Conservation (phyloP, 1,140 invertebrate species). For the Charaxes varanes region DNA sequence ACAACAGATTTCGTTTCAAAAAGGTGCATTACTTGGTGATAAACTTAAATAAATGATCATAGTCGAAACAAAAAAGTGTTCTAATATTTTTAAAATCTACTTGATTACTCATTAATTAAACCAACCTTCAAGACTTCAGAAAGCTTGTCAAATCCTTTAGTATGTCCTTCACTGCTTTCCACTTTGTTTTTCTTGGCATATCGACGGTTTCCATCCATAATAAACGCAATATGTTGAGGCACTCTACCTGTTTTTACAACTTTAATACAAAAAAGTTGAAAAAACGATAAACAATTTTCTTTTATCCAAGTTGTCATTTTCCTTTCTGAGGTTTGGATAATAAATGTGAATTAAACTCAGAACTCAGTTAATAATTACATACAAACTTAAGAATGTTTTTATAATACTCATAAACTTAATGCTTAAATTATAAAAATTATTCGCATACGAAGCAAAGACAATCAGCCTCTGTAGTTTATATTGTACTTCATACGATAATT, state of each 20-base stretch:
- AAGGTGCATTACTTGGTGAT: no score
- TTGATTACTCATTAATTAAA: no score
- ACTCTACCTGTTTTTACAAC: slow-evolving; percentile 87
- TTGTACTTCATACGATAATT: no score
- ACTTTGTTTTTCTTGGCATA: slow-evolving; percentile 91
- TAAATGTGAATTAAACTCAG: neutral
- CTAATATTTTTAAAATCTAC: no score
- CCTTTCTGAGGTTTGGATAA: neutral
- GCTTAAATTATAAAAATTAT: no score
- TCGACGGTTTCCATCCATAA: slow-evolving; percentile 99
- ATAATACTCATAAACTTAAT: no score
- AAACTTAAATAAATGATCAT: no score
- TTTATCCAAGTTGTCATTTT: slow-evolving; percentile 78
- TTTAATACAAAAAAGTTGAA: slow-evolving; percentile 85
- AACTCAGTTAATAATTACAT: no score
- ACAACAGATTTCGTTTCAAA: slow-evolving; percentile 13
- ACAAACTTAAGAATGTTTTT: no score
- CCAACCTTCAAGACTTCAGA: slow-evolving; percentile 88
- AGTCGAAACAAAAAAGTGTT: no score
- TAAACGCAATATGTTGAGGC: slow-evolving; percentile 95
- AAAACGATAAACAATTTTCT: slow-evolving; percentile 82
- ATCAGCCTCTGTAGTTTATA: no score
- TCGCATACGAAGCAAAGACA: no score
- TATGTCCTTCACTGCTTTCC: slow-evolving; percentile 88
- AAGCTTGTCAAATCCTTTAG: slow-evolving; percentile 95